phyloP scores from a whole-genome alignment of 2,113 vertebrate genomes.

The Tympanuchus pallidicinctus region DNA sequence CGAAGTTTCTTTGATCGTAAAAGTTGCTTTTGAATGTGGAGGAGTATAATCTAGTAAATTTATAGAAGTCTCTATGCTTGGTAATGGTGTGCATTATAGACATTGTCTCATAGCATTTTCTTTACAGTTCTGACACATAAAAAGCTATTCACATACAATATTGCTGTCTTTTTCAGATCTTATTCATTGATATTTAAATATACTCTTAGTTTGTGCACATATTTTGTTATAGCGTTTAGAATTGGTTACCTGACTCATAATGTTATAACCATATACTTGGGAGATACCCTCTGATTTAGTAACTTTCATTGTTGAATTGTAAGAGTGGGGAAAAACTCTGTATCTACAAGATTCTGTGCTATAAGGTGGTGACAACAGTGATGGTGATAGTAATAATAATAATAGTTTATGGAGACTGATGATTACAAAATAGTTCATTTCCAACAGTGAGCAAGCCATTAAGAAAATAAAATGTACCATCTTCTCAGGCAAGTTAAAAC shows the following conservation, averaged over 20 bases:
- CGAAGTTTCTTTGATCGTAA: background rate
- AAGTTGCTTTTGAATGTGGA: background rate
- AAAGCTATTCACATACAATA: background rate
- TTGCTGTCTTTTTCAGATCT: background rate
- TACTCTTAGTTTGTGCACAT: background rate
- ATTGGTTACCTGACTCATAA: background rate
- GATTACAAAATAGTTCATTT: background rate
- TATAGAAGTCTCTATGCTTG: background rate
- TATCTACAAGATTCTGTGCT: background rate
- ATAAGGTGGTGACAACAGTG: background rate
- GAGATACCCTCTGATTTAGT: background rate
- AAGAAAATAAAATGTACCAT: background rate
- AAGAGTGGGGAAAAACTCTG: background rate
- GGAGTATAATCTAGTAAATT: background rate
- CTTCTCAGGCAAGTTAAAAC: background rate
- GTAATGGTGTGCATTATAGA: background rate
- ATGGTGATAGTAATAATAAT: background rate
- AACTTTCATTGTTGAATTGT: background rate
- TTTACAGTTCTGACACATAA: background rate
- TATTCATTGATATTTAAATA: background rate
- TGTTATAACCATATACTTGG: background rate
- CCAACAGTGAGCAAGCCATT: background rate
- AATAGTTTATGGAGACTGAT: background rate
- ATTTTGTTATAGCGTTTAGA: background rate
- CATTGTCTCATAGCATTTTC: background rate